Base-by-base conservation (phyloP, 2,888 invertebrate genomes). In the Dichetophora obliterata region DNA sequence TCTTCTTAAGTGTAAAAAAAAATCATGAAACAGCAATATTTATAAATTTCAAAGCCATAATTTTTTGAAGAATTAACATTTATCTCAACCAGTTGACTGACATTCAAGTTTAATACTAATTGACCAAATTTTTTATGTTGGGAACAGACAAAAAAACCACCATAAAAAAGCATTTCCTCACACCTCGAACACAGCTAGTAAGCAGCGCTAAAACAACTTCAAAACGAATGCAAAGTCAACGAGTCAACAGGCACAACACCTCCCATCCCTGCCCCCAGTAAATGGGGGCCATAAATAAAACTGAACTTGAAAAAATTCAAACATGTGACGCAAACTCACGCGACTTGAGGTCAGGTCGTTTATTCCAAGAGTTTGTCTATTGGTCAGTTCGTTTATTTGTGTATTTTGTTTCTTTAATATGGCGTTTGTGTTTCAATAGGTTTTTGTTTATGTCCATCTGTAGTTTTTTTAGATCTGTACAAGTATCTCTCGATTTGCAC, bases 331-430 rank as follows among this genome's bases (percentile, higher is more conserved):
- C 54, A 54, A 54, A 54, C 54, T 54, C 54, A 54, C 54, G 54
- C 54, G 54, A 54, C 54, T 54, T 54, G 54, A 54, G 54, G 54
- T 54, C 54, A 54, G 54, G 54, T 54, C 54, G 54, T 54, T 43
- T 43, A 43, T 43, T 43, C 11, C 43, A 11, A 43, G 14, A 2
- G 43, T 43, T 43, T 43, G 14, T 43, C 43, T 43, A 43, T 43
- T 43, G 43, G 43, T 43, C 43, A 43, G 43, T 11, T 54, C 19
- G 54, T 54, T 54, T 19, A 22, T 22, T 19, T 54, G 19, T 8
- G 11, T 9, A 16, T 8, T 54, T 19, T 19, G n/a, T 54, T 52
- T 19, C n/a, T 54, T 54, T 54, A 54, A 19, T 5, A 9, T 19
- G 54, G 22, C n/a, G 54, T 54, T 54, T 8, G 22, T 54, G 19